Base-by-base conservation (phyloP, 23 tunicate species). In the Diplosoma virens region DNA sequence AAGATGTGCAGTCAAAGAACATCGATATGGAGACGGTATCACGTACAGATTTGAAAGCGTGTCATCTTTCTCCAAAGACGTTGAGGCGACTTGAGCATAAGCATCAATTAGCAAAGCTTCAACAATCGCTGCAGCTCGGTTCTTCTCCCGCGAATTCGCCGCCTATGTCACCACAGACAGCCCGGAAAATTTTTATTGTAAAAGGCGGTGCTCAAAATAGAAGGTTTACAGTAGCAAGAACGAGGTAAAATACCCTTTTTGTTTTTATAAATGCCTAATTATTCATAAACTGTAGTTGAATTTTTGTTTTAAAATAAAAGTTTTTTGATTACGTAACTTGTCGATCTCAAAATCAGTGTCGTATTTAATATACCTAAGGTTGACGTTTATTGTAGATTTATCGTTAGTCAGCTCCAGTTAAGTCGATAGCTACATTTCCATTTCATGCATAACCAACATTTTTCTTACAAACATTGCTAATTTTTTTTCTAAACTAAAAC, bases 191-290 rank as follows among this genome's bases (percentile, higher is more conserved):
- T 23, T 61, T 89, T 23, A 45, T 87, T 11, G 71, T 47, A 61
- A 47, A 77, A 61, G 88, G 96, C 0, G 96, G 84, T 14, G 75
- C 32, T 17, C 30, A 47, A 29, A 55, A 26, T 30, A 66, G 96
- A 59, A 54, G 96, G 22, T 89, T 89, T 31, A 89, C 96, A 5
- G 73, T 89, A 16, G 96, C 96, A 6, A 71, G 86, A 37, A 89
- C 86, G 58, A 89, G 87, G 96, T 89, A 67, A 34, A 52, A 34
- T 3, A 16, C 23, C 20, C 5, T 18, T n/a, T n/a, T n/a, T n/a
- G n/a, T n/a, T n/a, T n/a, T n/a, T n/a, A n/a, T n/a, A n/a, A n/a
- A n/a, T n/a, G n/a, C n/a, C n/a, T n/a, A n/a, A n/a, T n/a, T n/a
- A n/a, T n/a, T n/a, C n/a, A n/a, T n/a, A n/a, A n/a, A n/a, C n/a